These are phyloP conservation scores for Agrotis puta DNA, from an alignment of 2,888 invertebrate species.

Conservation along the genomic window DNA sequence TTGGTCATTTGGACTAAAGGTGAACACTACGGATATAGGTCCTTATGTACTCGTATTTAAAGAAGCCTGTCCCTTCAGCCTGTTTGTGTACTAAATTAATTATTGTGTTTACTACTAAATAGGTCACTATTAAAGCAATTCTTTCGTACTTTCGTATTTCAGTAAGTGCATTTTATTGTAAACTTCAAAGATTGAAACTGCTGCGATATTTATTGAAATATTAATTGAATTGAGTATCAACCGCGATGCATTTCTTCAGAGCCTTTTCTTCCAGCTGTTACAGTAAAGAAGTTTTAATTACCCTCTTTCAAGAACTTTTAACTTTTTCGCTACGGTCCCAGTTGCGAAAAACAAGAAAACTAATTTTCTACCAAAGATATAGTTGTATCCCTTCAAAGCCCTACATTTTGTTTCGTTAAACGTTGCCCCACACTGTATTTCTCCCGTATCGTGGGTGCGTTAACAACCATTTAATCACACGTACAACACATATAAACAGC, in stretches of 20 bases:
- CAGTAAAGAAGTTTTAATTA: constrained; percentile 23
- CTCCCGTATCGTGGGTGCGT: too few species aligned
- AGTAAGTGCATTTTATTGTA: constrained; percentile 5
- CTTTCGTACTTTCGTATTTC: constrained; percentile 16
- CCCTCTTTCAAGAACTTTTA: constrained; percentile 14
- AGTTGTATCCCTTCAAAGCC: neutral
- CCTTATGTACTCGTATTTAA: neutral
- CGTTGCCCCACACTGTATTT: too few species aligned
- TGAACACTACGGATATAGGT: neutral
- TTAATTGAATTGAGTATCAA: constrained; percentile 22
- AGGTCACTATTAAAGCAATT: constrained; percentile 3
- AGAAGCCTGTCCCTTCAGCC: neutral
- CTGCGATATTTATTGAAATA: constrained; percentile 25
- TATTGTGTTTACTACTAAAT: neutral
- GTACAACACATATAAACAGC: too few species aligned
- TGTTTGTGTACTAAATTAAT: neutral
- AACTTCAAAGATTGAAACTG: neutral
- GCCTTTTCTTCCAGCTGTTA: neutral
- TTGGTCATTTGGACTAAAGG: too few species aligned
- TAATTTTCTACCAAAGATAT: neutral
- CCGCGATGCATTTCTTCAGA: neutral
- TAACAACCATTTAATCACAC: too few species aligned
- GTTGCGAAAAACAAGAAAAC: neutral
- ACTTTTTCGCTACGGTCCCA: neutral
- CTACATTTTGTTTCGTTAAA: neutral